These are phyloP conservation scores for Columba guinea DNA, from an alignment of 2,797 vertebrate species.

Conservation along the genomic window DNA sequence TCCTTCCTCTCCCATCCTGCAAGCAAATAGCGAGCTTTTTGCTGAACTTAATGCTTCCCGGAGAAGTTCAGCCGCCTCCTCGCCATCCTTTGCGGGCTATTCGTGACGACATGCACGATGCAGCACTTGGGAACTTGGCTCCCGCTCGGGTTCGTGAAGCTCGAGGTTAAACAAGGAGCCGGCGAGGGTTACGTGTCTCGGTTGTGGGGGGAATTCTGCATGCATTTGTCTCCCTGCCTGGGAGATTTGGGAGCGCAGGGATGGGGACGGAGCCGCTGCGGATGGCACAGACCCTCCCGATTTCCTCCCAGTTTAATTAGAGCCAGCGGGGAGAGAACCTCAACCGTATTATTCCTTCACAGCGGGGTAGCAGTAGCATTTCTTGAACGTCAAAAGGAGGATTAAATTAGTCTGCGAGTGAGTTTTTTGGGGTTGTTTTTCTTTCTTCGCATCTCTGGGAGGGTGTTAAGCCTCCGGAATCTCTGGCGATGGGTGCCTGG, in stretches of 20 bases:
- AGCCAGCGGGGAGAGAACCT: conserved; percentile 4
- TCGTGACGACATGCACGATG: rapidly evolving
- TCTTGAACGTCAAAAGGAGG: conserved; percentile 26
- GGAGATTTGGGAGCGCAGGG: not conserved
- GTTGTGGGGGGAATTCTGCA: not conserved
- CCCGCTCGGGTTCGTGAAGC: rapidly evolving
- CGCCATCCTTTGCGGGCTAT: not conserved
- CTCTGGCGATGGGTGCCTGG: not conserved
- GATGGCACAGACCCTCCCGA: not conserved
- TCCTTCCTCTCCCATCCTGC: not conserved
- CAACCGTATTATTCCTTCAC: conserved; percentile 10
- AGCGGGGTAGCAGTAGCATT: conserved; percentile 28
- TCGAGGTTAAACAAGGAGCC: not conserved
- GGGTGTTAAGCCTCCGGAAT: not conserved
- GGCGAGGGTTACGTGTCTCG: rapidly evolving
- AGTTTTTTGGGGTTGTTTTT: not conserved
- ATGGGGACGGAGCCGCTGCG: not conserved
- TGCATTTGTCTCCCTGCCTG: not conserved
- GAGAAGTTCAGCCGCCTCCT: not conserved
- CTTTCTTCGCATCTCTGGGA: not conserved
- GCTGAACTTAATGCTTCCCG: not conserved
- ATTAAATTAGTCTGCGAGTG: conserved; percentile 37
- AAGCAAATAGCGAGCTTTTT: not conserved
- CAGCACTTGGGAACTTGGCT: not conserved
- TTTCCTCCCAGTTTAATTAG: conserved; percentile 37